Conservation (phyloP, 2,888 invertebrate genomes). For the Epirrhoe alternata region DNA sequence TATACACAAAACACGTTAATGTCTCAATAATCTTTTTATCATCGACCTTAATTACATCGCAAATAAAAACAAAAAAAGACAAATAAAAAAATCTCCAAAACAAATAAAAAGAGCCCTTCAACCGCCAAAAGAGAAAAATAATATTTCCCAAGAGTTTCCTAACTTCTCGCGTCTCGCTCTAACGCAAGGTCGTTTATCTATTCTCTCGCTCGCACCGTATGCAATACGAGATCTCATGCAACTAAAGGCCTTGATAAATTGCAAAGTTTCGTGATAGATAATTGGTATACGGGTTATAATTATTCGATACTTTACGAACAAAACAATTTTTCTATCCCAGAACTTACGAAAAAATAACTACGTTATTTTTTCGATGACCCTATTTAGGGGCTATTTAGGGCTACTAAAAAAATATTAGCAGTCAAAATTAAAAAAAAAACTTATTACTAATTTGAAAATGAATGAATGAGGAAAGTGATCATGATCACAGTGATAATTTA, state of each 20-base stretch:
- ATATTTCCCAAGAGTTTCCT: slow-evolving; percentile 83
- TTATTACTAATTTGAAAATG: slow-evolving; percentile 25
- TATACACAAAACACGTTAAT: background rate
- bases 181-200: slow-evolving; percentile 70
- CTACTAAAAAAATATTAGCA: background rate
- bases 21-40: slow-evolving; percentile 53
- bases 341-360: too few species aligned
- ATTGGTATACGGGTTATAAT: slow-evolving; percentile 80
- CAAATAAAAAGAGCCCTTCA: slow-evolving; percentile 81
- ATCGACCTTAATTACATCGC: slow-evolving; percentile 67
- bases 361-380: slow-evolving; percentile 10
- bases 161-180: slow-evolving; percentile 72
- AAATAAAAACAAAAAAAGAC: slow-evolving; percentile 64
- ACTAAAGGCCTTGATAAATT: slow-evolving; percentile 82
- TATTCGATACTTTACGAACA: slow-evolving; percentile 67
- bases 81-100: slow-evolving; percentile 50
- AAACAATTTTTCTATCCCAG: slow-evolving; percentile 22
- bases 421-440: background rate
- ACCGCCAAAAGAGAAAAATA: slow-evolving; percentile 79
- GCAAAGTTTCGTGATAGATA: slow-evolving; percentile 84
- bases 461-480: slow-evolving; percentile 40
- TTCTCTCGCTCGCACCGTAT: slow-evolving; percentile 76
- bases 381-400: background rate
- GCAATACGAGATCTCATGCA: slow-evolving; percentile 83
- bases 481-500: slow-evolving; percentile 45